phyloP scores from a whole-genome alignment of 1,140 invertebrate genomes.

The Aphelenchoides fujianensis region DNA sequence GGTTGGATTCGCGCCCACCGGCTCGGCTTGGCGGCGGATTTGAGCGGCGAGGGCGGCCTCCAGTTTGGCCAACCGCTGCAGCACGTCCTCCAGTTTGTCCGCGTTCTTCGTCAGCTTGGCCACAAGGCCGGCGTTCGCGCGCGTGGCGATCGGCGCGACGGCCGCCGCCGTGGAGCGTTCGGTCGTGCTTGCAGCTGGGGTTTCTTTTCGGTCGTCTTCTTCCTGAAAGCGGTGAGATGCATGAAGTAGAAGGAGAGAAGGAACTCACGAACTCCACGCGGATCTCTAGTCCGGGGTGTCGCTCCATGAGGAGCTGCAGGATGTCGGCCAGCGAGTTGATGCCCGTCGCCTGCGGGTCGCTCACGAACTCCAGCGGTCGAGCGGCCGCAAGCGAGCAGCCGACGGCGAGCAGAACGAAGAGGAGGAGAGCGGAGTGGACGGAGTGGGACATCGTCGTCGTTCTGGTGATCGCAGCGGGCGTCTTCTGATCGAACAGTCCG shows the following conservation, averaged over 20 bases:
- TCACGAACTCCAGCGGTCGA: too few relatives aligned
- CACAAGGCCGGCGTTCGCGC: not conserved
- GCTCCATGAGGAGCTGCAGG: not conserved
- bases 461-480: too few relatives aligned
- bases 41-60: not conserved
- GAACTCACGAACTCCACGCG: slow-evolving; percentile 2
- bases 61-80: not conserved
- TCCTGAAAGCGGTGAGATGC: slow-evolving; percentile 2
- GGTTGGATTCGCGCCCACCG: not conserved
- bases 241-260: too few relatives aligned
- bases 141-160: not conserved
- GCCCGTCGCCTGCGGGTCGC: too few relatives aligned
- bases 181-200: not conserved
- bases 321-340: slow-evolving; percentile 4
- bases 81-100: not conserved
- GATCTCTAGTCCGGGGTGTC: slow-evolving; percentile 2
- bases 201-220: not conserved
- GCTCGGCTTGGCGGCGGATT: not conserved
- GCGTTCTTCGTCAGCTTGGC: not conserved
- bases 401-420: too few relatives aligned
- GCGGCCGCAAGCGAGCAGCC: too few relatives aligned
- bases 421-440: too few relatives aligned
- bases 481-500: too few relatives aligned
- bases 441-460: too few relatives aligned
- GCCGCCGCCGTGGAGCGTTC: not conserved